Evolutionary conservation across 2,113 vertebrate species (phyloP), one percentile per base, ranked within the genome.

Genomic region (Heliornis fulica): DNA sequence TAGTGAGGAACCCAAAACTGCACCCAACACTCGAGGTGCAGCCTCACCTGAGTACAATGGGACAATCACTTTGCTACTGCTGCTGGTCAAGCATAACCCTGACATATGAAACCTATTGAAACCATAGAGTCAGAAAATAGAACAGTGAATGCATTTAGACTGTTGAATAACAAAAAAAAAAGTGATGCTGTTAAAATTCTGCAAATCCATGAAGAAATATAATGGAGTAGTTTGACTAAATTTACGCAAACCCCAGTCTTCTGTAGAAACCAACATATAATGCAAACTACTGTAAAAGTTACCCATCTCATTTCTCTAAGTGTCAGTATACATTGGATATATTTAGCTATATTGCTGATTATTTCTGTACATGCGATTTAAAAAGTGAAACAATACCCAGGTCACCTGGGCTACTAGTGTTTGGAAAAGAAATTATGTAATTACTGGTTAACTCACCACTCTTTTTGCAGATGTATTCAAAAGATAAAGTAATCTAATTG

Each of bases 91-190:
- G n/a, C 50, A 66, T 68, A 89, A 90, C 22, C 9, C 46, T 95
- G 83, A 75, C 74, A 95, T 87, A 56, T 77, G 89, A 93, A 95
- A 95, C 61, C 61, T 90, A 71, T 94, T 61, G 92, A 89, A 95
- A 87, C 16, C 11, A 51, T 11, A 51, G 31, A 72, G 51, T 72
- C 59, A 91, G 69, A 89, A 85, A 89, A 90, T 31, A 96, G 48
- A 83, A 79, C 17, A 76, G 23, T 74, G 90, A 82, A 79, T 83
- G 40, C 0, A 0, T 96, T 51, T 80, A 75, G n/a, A 69, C 79
- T 89, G 51, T 81, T 65, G 65, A 96, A 89, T 65, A 94, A 56
- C 61, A 87, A 93, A 87, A 94, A 93, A 46, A 93, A 87, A 94
- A 93, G 22, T 28, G 10, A 92, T 69, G 70, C 29, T 85, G n/a